phyloP scores from a whole-genome alignment of 2,888 invertebrate genomes.

The Torymus tubicola region DNA sequence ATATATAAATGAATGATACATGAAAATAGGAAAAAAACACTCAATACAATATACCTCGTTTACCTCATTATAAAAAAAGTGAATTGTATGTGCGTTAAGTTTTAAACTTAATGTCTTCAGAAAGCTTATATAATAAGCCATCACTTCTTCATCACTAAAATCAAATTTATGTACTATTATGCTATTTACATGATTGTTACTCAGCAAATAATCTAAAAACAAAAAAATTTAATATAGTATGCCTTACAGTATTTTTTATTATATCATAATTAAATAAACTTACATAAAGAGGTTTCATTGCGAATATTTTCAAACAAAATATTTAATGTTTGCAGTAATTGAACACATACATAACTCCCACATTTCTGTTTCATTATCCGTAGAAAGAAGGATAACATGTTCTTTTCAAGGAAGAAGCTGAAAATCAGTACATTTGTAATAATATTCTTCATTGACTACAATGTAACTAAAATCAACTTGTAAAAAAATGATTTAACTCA shows the following conservation, averaged over 20 bases:
- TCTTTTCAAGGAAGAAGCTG: slow-evolving; percentile 99
- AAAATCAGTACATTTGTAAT: slow-evolving; percentile 68
- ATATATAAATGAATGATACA: slow-evolving; percentile 35
- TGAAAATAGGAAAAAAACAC: slow-evolving; percentile 53
- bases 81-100: slow-evolving; percentile 97
- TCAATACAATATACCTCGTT: slow-evolving; percentile 67
- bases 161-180: slow-evolving; percentile 99
- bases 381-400: slow-evolving; percentile 98
- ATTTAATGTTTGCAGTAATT: slow-evolving; percentile 97
- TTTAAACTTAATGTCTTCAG: slow-evolving; percentile 98
- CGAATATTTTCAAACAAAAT: slow-evolving; percentile 99
- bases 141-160: slow-evolving; percentile 99
- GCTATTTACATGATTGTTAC: slow-evolving; percentile 99
- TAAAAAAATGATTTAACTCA: slow-evolving; percentile 78
- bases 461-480: no score
- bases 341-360: slow-evolving; percentile 98
- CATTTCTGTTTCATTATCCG: slow-evolving; percentile 98
- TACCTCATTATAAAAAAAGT: slow-evolving; percentile 99
- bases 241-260: background rate
- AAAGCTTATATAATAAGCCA: slow-evolving; percentile 99
- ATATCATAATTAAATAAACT: slow-evolving; percentile 76
- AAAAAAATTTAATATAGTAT: slow-evolving; percentile 53
- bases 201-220: slow-evolving; percentile 95
- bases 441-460: background rate
- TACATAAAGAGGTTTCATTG: slow-evolving; percentile 99